Percentiles rank a stretch among this genome's conserved stretches.
phyloP scores from a whole-genome alignment of 2,113 vertebrate species.

The Sialia sialis region DNA sequence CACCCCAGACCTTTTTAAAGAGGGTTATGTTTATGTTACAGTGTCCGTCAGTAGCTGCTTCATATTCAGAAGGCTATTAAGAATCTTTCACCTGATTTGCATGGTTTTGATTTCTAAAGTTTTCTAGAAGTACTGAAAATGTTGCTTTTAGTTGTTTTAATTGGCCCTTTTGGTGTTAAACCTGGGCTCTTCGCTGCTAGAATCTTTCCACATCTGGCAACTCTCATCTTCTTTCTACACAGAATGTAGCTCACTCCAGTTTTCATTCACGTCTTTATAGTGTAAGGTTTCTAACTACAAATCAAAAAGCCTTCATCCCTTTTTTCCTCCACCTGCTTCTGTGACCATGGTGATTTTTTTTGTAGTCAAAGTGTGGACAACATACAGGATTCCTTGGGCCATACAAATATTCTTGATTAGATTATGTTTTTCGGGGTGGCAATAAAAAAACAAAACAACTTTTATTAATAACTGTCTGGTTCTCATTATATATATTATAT shows the following conservation, averaged over 20 bases:
- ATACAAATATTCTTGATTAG: not conserved
- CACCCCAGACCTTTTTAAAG: not conserved
- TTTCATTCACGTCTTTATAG: not conserved
- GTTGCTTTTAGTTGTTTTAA: not conserved
- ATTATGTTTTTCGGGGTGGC: not conserved
- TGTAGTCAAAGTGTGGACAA: not conserved
- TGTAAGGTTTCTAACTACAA: not conserved
- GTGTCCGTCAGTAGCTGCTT: not conserved
- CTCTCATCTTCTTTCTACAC: not conserved
- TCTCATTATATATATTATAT: not conserved
- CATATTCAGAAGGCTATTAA: not conserved
- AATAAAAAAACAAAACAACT: not conserved
- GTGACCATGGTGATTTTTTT: not conserved
- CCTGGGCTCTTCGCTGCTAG: rapidly evolving
- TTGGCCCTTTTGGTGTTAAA: not conserved
- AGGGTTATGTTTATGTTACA: not conserved
- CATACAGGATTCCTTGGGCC: not conserved
- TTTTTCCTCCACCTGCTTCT: not conserved
- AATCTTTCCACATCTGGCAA: not conserved
- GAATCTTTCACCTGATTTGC: not conserved
- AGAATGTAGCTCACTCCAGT: not conserved
- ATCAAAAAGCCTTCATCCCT: not conserved
- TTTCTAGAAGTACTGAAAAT: not conserved
- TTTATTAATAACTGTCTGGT: not conserved
- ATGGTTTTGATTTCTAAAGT: not conserved